phyloP scores from a whole-genome alignment of 2,113 vertebrate genomes.

The Callorhinus ursinus region DNA sequence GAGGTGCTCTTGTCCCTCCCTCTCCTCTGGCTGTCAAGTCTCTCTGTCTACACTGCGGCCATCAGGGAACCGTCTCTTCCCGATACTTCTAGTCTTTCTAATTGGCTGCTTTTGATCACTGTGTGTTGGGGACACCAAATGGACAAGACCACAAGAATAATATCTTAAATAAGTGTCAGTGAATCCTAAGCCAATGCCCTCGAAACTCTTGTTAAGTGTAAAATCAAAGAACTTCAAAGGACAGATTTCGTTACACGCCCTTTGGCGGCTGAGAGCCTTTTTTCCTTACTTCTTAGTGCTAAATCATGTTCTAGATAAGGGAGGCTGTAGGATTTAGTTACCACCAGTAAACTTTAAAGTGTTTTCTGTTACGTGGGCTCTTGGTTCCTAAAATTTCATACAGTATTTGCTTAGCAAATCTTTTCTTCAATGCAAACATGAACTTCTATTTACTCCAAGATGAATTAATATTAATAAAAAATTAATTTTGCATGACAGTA shows the following conservation, averaged over 20 bases:
- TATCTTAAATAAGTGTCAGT: not conserved
- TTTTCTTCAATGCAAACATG: slow-evolving; percentile 44
- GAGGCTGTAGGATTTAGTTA: slow-evolving; percentile 44
- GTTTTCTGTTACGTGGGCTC: slow-evolving; percentile 38
- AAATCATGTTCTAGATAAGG: slow-evolving; percentile 55
- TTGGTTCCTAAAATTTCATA: slow-evolving; percentile 36
- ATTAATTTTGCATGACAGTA: not conserved
- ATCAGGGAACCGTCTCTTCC: not conserved
- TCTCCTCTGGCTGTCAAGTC: not conserved
- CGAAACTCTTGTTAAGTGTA: not conserved
- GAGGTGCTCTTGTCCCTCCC: not conserved
- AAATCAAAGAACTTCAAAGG: slow-evolving; percentile 62
- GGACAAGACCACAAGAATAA: not conserved
- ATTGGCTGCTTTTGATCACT: not conserved
- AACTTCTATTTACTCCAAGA: not conserved
- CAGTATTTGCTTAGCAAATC: not conserved
- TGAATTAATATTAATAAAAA: not conserved
- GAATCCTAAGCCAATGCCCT: not conserved
- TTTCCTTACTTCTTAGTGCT: slow-evolving; percentile 20
- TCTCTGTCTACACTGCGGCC: not conserved
- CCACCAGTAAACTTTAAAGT: not conserved
- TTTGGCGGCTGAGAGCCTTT: slow-evolving; percentile 9
- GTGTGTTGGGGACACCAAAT: not conserved
- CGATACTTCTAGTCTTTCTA: not conserved
- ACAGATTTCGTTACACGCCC: slow-evolving; percentile 23